Conservation (phyloP, 30 jellyfish, hydroid and myxozoan genomes). For the Turritopsis dohrnii region DNA sequence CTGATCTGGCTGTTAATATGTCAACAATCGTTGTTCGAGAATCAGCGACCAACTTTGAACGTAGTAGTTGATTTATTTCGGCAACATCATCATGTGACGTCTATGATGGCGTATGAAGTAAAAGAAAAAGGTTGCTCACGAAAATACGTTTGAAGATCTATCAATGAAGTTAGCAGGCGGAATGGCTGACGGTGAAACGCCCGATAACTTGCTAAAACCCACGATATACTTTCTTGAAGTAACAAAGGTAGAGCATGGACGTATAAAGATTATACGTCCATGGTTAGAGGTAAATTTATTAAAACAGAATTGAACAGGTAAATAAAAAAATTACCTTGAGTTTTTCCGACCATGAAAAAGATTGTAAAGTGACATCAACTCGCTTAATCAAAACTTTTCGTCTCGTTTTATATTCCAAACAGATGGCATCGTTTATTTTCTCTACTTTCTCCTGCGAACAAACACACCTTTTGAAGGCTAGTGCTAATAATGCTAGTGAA, state of each 20-base stretch:
- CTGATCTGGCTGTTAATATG: constrained; percentile 82
- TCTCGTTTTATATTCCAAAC: constrained; percentile 63
- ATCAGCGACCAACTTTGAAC: constrained; percentile 40
- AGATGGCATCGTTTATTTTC: constrained; percentile 50
- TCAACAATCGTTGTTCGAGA: constrained; percentile 53
- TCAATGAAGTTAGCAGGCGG: too few species aligned
- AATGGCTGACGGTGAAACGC: too few species aligned
- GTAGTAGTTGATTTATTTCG: constrained; percentile 52
- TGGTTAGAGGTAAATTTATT: too few species aligned
- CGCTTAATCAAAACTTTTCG: constrained; percentile 69
- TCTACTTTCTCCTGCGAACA: constrained; percentile 48
- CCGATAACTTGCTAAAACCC: too few species aligned
- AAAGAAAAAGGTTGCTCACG: too few species aligned
- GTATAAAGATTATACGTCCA: too few species aligned
- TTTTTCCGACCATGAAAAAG: constrained; percentile 79
- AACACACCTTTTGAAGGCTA: too few species aligned
- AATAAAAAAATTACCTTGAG: constrained; percentile 50
- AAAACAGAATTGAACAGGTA: too few species aligned
- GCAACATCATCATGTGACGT: constrained; percentile 38
- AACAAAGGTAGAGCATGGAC: too few species aligned
- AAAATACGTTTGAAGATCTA: too few species aligned
- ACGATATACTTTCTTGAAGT: too few species aligned
- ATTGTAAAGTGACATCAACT: constrained; percentile 83
- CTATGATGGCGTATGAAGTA: constrained; percentile 17
- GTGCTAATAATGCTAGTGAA: too few species aligned